phyloP scores from a whole-genome alignment of 2,888 invertebrate genomes.

The Eledone cirrhosa region DNA sequence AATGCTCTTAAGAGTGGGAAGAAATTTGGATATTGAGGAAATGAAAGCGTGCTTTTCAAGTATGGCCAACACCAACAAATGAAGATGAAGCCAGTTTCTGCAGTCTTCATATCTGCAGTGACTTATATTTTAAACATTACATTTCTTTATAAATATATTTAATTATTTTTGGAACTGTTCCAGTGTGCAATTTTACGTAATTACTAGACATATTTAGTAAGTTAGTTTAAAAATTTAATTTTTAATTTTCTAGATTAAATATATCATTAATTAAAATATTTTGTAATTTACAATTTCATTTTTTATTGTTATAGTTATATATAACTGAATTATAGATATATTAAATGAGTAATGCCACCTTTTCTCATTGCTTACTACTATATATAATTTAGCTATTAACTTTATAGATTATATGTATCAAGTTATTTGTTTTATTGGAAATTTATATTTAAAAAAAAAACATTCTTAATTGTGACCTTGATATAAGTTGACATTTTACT shows the following conservation, averaged over 20 bases:
- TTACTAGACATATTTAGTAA: background rate
- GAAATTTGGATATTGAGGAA: constrained; percentile 21
- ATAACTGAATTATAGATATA: background rate
- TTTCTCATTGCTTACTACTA: too few relatives aligned
- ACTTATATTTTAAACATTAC: background rate
- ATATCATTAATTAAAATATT: background rate
- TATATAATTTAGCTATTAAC: too few relatives aligned
- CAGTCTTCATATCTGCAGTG: background rate
- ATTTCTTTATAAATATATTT: too few relatives aligned
- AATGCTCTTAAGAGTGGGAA: constrained; percentile 3
- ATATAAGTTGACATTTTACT: too few relatives aligned
- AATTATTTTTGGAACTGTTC: constrained; percentile 13
- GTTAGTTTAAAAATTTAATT: too few relatives aligned
- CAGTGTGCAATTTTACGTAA: background rate
- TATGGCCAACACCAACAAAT: constrained; percentile 20
- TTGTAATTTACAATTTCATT: background rate
- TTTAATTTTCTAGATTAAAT: background rate
- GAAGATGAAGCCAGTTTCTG: constrained; percentile 3
- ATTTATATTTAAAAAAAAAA: too few relatives aligned
- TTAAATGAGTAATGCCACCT: background rate
- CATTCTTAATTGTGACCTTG: too few relatives aligned
- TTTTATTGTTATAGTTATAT: background rate
- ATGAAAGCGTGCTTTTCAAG: constrained; percentile 5
- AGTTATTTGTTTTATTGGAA: too few relatives aligned
- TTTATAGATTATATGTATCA: too few relatives aligned